Evolutionary conservation across 2,113 vertebrate species (phyloP), one percentile per base, ranked within the genome.

Genomic region (Halcyon malimbica): DNA sequence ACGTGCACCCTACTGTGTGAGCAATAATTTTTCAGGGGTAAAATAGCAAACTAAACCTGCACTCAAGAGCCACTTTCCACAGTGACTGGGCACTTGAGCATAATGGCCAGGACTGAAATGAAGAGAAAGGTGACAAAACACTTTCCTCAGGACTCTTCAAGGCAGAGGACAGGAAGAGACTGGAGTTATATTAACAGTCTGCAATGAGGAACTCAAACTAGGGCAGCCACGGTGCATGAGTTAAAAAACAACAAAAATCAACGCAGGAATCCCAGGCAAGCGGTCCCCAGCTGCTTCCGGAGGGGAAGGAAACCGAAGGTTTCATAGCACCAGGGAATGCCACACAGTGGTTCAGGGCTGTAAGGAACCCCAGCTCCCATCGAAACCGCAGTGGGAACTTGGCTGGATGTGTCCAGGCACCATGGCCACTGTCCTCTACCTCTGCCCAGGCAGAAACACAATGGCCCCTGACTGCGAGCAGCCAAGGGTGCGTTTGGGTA

Each of bases 311-410:
- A 41, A 59, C 3, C 16, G 41, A 73, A 75, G 23, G 31, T 57
- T 85, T 89, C 81, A 88, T 28, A 97, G 92, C 95, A 96, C 93
- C 95, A 90, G 84, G 50, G 82, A 87, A 91, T 7, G 81, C 44
- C 92, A 93, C 93, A 89, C 41, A 82, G 91, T 77, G 50, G 44
- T 88, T 93, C 42, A 37, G 82, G 68, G 56, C 68, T 91, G 65
- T 50, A 82, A 65, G 19, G 33, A 85, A 67, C 15, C 29, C 23
- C 89, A 75, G 42, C 19, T 91, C 35, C 21, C 68, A 35, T 12
- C 0, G 1, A 51, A 70, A 74, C 25, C 51, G 50, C 31, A 65
- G 17, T 11, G 31, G 5, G 7, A 87, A 60, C 3, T 31, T 14
- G 7, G 48, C n/a, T 51, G 16, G 60, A 74, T 71, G 35, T 35